Conservation (phyloP, 2,113 vertebrate species). For the Calidris pygmaea region DNA sequence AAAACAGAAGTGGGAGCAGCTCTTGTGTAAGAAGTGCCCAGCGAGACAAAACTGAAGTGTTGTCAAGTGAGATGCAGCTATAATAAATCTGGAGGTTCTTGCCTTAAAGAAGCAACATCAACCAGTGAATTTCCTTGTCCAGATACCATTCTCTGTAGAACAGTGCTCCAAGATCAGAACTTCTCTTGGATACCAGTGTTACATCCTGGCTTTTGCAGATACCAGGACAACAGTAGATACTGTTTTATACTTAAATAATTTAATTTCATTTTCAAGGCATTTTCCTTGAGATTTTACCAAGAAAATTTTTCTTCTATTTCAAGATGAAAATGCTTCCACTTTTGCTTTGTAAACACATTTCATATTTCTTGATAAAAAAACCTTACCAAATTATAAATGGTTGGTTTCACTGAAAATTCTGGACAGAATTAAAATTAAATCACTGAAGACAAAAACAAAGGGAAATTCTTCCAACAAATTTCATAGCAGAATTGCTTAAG, state of each 20-base stretch:
- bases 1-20: not conserved
- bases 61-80: not conserved
- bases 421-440: not conserved
- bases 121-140: not conserved
- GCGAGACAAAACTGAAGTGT: not conserved
- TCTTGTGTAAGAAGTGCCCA: rapidly evolving
- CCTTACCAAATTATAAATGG: not conserved
- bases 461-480: not conserved
- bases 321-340: not conserved
- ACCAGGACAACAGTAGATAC: not conserved
- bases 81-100: not conserved
- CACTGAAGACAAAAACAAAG: not conserved
- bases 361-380: not conserved
- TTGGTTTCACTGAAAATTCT: not conserved
- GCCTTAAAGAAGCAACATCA: not conserved
- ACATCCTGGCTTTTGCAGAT: not conserved
- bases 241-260: not conserved
- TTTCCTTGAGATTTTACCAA: not conserved
- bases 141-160: not conserved
- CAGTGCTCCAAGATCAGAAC: not conserved
- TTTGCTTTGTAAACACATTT: not conserved
- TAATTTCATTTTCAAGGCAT: not conserved
- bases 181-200: not conserved
- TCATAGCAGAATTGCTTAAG: not conserved
- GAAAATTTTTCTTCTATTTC: not conserved